Evolutionary conservation across 2,888 invertebrate species (phyloP), one percentile per base, ranked within the genome.

Genomic region (Chironomus tentans): DNA sequence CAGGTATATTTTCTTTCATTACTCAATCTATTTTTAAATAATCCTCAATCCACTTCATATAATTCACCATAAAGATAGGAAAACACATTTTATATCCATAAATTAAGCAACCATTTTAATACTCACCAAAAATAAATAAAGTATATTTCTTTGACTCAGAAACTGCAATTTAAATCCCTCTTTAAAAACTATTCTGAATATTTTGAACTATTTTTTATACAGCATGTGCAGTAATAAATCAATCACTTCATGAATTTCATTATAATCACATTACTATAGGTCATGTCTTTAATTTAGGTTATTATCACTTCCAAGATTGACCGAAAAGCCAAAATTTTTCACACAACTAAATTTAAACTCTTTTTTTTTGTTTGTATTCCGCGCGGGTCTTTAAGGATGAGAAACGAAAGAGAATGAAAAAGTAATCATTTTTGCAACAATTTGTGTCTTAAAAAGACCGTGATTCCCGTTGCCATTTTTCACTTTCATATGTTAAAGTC

Each of bases 401-500:
- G 38, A 38, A 38, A 38, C 4, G 38, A 38, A 38, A 38, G 38
- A 38, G 10, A 38, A 38, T 38, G 38, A 56, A 18, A 15, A 56
- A 56, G 12, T 21, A 65, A 18, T 22, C 65, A 65, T 24, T 65
- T 65, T 65, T 65, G 21, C 12, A 65, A 65, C 22, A 65, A 22
- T 24, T 65, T 65, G 22, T 65, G 65, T 65, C 22, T 24, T 65
- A 65, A 65, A 24, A 65, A 10, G 56, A 18, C 65, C 65, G 65
- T 65, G 21, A 65, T 65, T 65, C 65, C 65, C 24, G 65, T 65
- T 65, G 24, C 47, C 73, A 73, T 73, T 73, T 73, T 73, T 73
- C 73, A 73, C 73, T 73, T 73, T 73, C 73, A 62, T 65, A 65
- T 24, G 65, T 65, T 21, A 65, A 65, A 65, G 22, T 65, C 65